phyloP scores from a whole-genome alignment of 2,888 invertebrate species.

The Orthonychiurus folsomi region DNA sequence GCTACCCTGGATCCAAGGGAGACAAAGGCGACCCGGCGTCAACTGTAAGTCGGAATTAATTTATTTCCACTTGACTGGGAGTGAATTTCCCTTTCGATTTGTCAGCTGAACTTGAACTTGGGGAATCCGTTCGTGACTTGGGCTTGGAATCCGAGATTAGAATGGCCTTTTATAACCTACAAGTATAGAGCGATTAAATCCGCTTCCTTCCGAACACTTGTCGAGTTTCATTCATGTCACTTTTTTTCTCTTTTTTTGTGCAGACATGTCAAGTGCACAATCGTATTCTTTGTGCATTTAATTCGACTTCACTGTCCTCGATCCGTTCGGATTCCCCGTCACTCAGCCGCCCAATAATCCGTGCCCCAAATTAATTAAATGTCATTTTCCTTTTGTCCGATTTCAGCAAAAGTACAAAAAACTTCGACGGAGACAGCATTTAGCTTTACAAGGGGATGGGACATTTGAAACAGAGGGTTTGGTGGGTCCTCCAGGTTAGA shows the following conservation, averaged over 20 bases:
- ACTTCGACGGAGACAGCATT: slow-evolving; percentile 62
- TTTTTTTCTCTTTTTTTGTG: no score
- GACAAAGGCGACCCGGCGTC: slow-evolving; percentile 88
- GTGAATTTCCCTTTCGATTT: background rate
- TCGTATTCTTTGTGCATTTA: no score
- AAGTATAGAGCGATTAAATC: no score
- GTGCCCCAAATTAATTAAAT: no score
- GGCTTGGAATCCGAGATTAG: background rate
- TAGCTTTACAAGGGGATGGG: slow-evolving; percentile 58
- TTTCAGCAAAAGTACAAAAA: slow-evolving; percentile 70
- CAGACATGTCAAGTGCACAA: no score
- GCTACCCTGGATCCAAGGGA: slow-evolving; percentile 76
- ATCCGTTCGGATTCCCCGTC: no score
- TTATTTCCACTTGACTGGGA: background rate
- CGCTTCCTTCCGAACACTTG: background rate
- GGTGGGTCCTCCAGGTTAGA: slow-evolving; percentile 42
- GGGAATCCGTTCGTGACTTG: background rate
- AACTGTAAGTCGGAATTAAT: slow-evolving; percentile 60
- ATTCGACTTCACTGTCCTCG: no score
- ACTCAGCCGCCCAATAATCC: no score
- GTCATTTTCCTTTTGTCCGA: no score
- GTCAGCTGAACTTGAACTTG: slow-evolving; percentile 1
- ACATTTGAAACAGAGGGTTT: slow-evolving; percentile 61
- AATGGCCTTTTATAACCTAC: no score
- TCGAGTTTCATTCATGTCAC: background rate